Conservation (phyloP, 2,113 vertebrate genomes). For the Elaphurus davidianus region DNA sequence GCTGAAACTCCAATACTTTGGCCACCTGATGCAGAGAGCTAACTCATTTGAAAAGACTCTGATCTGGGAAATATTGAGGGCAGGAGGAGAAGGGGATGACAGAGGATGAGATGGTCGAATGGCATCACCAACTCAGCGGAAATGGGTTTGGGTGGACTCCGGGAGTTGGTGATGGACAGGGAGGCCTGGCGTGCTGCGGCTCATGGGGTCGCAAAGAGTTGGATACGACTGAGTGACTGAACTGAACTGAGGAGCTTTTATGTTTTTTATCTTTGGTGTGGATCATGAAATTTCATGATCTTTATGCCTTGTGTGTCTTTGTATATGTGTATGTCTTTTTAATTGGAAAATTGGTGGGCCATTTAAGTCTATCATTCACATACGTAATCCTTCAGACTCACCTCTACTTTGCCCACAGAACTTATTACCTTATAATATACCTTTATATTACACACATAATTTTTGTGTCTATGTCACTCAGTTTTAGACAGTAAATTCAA, state of each 20-base stretch:
- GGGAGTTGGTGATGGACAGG: too few species aligned
- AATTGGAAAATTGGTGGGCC: not conserved
- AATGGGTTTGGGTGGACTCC: too few species aligned
- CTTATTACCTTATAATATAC: not conserved
- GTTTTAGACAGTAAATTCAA: not conserved
- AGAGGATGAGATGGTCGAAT: too few species aligned
- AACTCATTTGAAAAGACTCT: too few species aligned
- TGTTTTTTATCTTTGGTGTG: not conserved
- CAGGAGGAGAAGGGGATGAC: too few species aligned
- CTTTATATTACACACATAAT: not conserved
- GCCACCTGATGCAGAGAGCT: too few species aligned
- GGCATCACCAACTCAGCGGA: too few species aligned
- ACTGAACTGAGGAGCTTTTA: not conserved
- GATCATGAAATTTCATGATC: not conserved
- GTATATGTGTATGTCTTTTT: not conserved
- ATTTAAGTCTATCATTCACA: not conserved
- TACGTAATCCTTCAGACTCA: not conserved
- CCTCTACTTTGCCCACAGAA: not conserved
- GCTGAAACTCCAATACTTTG: too few species aligned
- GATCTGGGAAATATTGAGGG: too few species aligned
- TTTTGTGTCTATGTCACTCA: not conserved
- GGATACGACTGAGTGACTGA: too few species aligned
- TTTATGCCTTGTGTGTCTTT: not conserved
- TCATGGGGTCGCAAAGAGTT: too few species aligned
- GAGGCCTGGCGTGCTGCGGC: too few species aligned